Percentiles rank a stretch among this genome's conserved stretches.
Evolutionary conservation across 2,888 invertebrate genomes (phyloP).

Genomic region (Prosopocoilus inquinatus): DNA sequence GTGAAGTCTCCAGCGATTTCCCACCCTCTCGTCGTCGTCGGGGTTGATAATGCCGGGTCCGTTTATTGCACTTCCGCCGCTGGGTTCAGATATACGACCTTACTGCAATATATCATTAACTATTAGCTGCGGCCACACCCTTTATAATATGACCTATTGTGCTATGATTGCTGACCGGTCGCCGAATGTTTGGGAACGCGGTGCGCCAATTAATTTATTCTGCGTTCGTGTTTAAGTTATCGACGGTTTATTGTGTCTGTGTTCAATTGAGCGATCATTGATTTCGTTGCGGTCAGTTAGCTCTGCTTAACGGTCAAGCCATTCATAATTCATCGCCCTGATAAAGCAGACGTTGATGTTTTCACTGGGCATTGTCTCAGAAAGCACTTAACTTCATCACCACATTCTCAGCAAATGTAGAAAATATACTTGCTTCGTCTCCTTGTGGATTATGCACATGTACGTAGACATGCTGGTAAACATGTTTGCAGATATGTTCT

Average conservation of each 20-base stretch:
- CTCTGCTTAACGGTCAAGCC: not conserved
- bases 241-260: slow-evolving; percentile 20
- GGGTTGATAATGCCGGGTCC: slow-evolving; percentile 22
- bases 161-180: slow-evolving; percentile 22
- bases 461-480: no score
- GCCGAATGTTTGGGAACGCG: slow-evolving; percentile 20
- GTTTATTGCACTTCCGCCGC: slow-evolving; percentile 28
- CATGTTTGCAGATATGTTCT: no score
- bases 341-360: no score
- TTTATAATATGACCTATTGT: slow-evolving; percentile 30
- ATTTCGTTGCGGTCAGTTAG: slow-evolving; percentile 27
- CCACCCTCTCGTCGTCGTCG: not conserved
- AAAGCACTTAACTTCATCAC: no score
- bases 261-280: slow-evolving; percentile 29
- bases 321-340: no score
- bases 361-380: no score
- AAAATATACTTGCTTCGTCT: no score
- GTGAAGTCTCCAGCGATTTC: no score
- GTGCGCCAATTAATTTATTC: slow-evolving; percentile 26
- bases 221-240: slow-evolving; percentile 24
- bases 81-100: slow-evolving; percentile 25
- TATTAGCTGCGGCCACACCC: slow-evolving; percentile 30
- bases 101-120: slow-evolving; percentile 30
- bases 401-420: no score
- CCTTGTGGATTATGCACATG: no score